These are phyloP conservation scores for Eristalinus aeneus DNA, from an alignment of 2,888 invertebrate species.

Conservation along the genomic window DNA sequence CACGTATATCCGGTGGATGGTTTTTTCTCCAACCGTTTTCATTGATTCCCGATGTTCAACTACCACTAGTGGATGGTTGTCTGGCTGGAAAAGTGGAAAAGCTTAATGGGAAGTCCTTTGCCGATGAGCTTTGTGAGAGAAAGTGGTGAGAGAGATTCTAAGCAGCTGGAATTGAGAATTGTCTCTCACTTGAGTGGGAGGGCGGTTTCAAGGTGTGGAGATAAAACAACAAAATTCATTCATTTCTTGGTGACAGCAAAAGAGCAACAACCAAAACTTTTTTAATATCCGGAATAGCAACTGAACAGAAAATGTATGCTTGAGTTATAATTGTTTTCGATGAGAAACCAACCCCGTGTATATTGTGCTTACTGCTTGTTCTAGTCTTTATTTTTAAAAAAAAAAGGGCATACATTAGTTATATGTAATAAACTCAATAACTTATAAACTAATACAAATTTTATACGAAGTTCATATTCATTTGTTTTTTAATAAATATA, in stretches of 20 bases:
- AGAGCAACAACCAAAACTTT: background rate
- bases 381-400: too few relatives aligned
- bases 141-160: background rate
- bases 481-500: too few relatives aligned
- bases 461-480: too few relatives aligned
- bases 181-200: background rate
- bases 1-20: constrained; percentile 30
- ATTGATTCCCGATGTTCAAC: constrained; percentile 59
- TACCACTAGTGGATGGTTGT: constrained; percentile 31
- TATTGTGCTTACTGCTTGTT: too few relatives aligned
- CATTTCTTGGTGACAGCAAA: background rate
- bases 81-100: constrained; percentile 21
- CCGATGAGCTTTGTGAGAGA: constrained; percentile 21
- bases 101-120: constrained; percentile 41
- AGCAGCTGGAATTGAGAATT: background rate
- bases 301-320: background rate
- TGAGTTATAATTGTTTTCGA: background rate
- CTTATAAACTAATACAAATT: too few relatives aligned
- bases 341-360: too few relatives aligned
- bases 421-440: too few relatives aligned
- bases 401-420: too few relatives aligned
- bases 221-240: background rate
- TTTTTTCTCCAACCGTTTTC: constrained; percentile 35
- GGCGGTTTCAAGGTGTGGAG: background rate
- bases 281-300: background rate